Evolutionary conservation across 2,888 invertebrate species (phyloP).

Genomic region (Cephonodes hylas): DNA sequence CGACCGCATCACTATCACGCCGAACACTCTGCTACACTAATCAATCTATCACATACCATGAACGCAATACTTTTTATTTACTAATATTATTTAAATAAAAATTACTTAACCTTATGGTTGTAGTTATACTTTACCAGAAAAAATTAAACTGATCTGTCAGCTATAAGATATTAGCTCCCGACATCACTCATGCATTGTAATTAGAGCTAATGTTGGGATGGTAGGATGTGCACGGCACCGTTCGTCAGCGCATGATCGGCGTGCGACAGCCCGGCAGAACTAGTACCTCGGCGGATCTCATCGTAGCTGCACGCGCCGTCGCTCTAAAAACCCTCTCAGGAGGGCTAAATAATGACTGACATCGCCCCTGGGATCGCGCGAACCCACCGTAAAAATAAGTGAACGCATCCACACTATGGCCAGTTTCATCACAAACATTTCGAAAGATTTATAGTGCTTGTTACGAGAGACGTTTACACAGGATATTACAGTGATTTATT

Average conservation of each 20-base stretch:
- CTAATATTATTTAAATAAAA: no score
- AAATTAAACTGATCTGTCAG: background rate
- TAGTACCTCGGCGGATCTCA: conserved; percentile 55
- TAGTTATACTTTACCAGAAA: background rate
- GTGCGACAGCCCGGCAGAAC: conserved; percentile 41
- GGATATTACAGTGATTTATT: conserved; percentile 25
- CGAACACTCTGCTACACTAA: no score
- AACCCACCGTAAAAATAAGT: conserved; percentile 33
- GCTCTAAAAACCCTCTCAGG: conserved; percentile 20
- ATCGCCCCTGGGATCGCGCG: conserved; percentile 40
- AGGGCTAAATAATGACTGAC: conserved; percentile 47
- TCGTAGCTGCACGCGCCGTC: conserved; percentile 42
- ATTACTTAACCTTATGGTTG: background rate
- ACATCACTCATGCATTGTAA: conserved; percentile 12
- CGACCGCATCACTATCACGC: no score
- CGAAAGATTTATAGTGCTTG: conserved; percentile 34
- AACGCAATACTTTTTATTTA: no score
- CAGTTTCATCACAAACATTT: conserved; percentile 9
- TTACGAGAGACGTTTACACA: conserved; percentile 35
- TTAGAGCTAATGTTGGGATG: conserved; percentile 8
- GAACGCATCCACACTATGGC: conserved; percentile 38
- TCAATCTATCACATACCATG: no score
- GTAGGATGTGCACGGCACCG: conserved; percentile 5
- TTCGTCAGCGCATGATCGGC: conserved; percentile 70
- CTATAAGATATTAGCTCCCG: background rate